phyloP scores from a whole-genome alignment of 1,140 invertebrate genomes.

The Drosophila pachea region DNA sequence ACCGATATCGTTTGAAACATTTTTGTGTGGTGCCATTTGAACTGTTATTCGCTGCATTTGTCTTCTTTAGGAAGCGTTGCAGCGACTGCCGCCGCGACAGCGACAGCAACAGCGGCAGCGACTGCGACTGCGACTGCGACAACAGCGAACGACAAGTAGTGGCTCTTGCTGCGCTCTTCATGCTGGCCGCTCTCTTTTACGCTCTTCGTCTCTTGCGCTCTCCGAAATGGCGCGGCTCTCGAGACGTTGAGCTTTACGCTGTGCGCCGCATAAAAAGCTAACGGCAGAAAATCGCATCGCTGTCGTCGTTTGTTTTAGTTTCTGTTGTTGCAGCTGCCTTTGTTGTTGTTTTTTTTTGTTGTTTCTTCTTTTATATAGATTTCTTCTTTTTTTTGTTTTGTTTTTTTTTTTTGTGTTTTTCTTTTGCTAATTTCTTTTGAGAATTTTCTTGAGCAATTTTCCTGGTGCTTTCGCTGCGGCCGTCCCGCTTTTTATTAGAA shows the following conservation, averaged over 20 bases:
- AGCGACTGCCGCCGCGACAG: constrained; percentile 11
- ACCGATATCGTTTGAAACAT: constrained; percentile 10
- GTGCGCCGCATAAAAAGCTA: constrained; percentile 57
- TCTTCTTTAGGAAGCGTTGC: constrained; percentile 26
- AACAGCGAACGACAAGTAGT: constrained; percentile 29
- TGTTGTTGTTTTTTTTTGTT: constrained; percentile 14
- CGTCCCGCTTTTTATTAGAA: constrained; percentile 59
- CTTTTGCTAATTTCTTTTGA: constrained; percentile 71
- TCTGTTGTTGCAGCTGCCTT: constrained; percentile 37
- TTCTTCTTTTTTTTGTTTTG: constrained; percentile 3
- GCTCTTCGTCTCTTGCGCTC: constrained; percentile 19
- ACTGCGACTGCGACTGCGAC: background rate
- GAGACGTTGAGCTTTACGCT: constrained; percentile 54
- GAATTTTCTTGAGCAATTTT: constrained; percentile 75
- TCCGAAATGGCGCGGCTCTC: constrained; percentile 14
- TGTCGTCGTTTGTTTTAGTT: constrained; percentile 42
- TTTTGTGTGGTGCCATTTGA: constrained; percentile 27
- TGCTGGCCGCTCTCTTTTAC: constrained; percentile 40
- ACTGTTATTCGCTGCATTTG: constrained; percentile 31
- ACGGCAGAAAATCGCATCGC: constrained; percentile 65
- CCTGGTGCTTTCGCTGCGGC: constrained; percentile 46
- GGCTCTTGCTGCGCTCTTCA: constrained; percentile 16
- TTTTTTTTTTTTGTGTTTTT: constrained; percentile 10
- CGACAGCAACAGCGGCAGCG: background rate
- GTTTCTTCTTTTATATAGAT: constrained; percentile 9